Evolutionary conservation across 2,888 invertebrate species (phyloP).

Genomic region (Metalampra italica): DNA sequence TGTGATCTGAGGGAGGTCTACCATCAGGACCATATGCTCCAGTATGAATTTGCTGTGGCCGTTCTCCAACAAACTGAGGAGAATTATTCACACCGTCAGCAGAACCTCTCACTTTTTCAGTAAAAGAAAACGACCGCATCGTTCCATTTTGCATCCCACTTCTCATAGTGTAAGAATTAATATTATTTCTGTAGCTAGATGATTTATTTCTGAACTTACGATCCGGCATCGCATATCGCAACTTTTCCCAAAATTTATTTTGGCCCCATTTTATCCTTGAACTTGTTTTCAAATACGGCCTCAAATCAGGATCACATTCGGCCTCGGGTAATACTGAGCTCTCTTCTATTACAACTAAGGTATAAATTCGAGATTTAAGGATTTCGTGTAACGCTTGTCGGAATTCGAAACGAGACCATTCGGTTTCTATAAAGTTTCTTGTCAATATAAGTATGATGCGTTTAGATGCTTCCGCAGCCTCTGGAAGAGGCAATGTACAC

Average conservation of each 20-base stretch:
- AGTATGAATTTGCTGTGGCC: constrained; percentile 57
- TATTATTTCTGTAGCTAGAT: constrained; percentile 86
- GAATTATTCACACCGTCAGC: constrained; percentile 80
- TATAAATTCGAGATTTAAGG: constrained; percentile 88
- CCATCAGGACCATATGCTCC: constrained; percentile 73
- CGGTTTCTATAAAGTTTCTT: constrained; percentile 92
- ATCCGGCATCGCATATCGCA: constrained; percentile 92
- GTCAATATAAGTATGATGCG: constrained; percentile 92
- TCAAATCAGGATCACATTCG: constrained; percentile 90
- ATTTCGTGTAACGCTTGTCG: constrained; percentile 93
- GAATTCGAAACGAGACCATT: constrained; percentile 95
- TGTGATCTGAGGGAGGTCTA: constrained; percentile 91
- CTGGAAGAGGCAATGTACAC: constrained; percentile 85
- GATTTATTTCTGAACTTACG: constrained; percentile 70
- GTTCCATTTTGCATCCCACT: constrained; percentile 78
- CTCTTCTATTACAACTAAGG: constrained; percentile 92
- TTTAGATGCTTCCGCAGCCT: constrained; percentile 93
- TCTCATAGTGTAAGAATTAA: constrained; percentile 91
- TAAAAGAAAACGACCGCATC: constrained; percentile 79
- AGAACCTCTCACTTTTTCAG: constrained; percentile 65
- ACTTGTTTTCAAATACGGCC: constrained; percentile 92
- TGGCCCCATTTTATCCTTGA: constrained; percentile 92
- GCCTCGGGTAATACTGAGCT: constrained; percentile 88
- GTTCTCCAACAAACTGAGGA: constrained; percentile 70
- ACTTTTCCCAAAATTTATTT: constrained; percentile 95